Percentiles rank a stretch among this genome's conserved stretches.
phyloP scores from a whole-genome alignment of 2,113 vertebrate genomes.

The Dendrocopos noguchii region DNA sequence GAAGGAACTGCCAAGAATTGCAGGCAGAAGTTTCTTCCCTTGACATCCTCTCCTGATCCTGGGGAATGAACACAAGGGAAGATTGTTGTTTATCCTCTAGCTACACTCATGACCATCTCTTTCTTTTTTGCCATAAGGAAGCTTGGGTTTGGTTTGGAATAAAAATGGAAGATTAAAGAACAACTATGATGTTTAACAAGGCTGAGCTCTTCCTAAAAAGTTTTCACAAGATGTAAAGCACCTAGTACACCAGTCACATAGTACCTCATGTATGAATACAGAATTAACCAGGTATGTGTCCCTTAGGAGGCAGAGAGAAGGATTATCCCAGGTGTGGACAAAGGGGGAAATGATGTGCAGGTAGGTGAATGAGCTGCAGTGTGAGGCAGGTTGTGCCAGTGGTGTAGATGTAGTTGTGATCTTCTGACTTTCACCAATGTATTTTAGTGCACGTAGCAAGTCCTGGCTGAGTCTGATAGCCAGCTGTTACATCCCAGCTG shows the following conservation, averaged over 20 bases:
- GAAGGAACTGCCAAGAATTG: not conserved
- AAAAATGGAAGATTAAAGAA: not conserved
- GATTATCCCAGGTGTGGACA: not conserved
- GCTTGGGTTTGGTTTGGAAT: not conserved
- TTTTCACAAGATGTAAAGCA: not conserved
- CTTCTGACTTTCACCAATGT: not conserved
- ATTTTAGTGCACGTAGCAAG: not conserved
- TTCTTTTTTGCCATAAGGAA: not conserved
- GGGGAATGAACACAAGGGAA: not conserved
- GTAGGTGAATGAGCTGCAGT: not conserved
- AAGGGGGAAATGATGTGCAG: not conserved
- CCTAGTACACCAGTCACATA: not conserved
- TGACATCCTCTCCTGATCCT: not conserved
- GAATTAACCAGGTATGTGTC: not conserved
- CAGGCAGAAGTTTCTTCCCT: not conserved
- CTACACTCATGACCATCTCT: not conserved
- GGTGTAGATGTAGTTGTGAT: not conserved
- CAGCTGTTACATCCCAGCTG: not conserved
- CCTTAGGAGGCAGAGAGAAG: not conserved
- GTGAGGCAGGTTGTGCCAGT: not conserved
- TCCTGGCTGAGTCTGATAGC: not conserved
- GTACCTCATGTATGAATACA: not conserved
- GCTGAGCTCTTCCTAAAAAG: not conserved
- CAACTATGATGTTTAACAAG: not conserved
- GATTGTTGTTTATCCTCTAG: not conserved